Percentiles rank a stretch among this genome's conserved stretches.
phyloP scores from a whole-genome alignment of 2,113 vertebrate species.

The Gadus chalcogrammus region DNA sequence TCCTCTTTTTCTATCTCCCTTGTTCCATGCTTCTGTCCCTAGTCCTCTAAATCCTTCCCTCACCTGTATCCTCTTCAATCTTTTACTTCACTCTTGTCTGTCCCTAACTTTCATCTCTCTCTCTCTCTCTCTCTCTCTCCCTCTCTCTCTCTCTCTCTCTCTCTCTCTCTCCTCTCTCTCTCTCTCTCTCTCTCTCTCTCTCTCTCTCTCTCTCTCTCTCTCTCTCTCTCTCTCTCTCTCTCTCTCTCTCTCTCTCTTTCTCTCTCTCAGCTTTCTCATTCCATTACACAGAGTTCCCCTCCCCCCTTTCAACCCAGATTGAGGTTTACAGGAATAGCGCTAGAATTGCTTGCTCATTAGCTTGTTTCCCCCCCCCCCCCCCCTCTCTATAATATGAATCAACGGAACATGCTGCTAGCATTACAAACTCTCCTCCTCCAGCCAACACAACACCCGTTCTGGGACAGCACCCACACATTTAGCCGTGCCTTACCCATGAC shows the following conservation, averaged over 20 bases:
- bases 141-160: too few relatives aligned
- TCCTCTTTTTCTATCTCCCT: not conserved
- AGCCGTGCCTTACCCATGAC: constrained; percentile 66
- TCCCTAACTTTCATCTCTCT: not conserved
- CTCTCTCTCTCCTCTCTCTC: too few relatives aligned
- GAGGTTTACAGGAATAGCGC: constrained; percentile 71
- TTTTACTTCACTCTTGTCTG: too few relatives aligned
- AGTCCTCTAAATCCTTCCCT: too few relatives aligned
- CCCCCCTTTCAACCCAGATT: constrained; percentile 37
- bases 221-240: too few relatives aligned
- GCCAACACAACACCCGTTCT: constrained; percentile 35
- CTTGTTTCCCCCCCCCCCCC: constrained; percentile 29
- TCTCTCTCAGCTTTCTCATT: constrained; percentile 31
- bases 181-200: too few relatives aligned
- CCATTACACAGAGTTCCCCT: constrained; percentile 61
- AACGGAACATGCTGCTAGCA: constrained; percentile 70
- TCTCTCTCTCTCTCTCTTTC: too few relatives aligned
- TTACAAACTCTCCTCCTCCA: constrained; percentile 41
- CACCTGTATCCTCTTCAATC: too few relatives aligned
- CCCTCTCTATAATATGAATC: constrained; percentile 72
- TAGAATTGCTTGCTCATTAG: constrained; percentile 60
- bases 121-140: not conserved
- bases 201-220: too few relatives aligned
- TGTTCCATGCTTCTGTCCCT: too few relatives aligned
- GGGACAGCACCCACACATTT: constrained; percentile 53